Conservation (phyloP, 2,113 vertebrate species). For the Struthio camelus region DNA sequence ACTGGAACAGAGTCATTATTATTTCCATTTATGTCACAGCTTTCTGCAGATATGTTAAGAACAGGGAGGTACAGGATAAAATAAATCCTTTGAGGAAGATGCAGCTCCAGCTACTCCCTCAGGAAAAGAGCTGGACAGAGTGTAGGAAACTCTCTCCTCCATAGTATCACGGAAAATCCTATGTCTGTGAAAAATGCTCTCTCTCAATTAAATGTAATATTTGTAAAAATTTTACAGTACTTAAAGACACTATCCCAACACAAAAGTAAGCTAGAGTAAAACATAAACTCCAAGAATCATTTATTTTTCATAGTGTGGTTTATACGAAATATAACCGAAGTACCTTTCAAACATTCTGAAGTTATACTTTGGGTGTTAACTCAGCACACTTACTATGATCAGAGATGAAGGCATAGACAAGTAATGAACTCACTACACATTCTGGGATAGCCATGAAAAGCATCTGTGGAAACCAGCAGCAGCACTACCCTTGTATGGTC, state of each 20-base stretch:
- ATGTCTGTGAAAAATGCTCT: not conserved
- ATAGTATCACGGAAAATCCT: not conserved
- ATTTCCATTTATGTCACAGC: not conserved
- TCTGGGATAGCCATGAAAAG: not conserved
- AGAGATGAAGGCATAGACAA: not conserved
- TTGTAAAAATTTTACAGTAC: not conserved
- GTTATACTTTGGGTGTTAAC: not conserved
- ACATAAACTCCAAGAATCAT: not conserved
- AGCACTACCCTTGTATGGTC: not conserved
- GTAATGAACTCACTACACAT: not conserved
- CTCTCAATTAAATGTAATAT: not conserved
- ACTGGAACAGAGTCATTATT: not conserved
- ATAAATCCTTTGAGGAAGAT: not conserved
- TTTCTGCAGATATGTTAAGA: conserved; percentile 15
- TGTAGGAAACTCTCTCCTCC: not conserved
- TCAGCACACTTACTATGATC: not conserved
- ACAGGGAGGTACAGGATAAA: not conserved
- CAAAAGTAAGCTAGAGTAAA: not conserved
- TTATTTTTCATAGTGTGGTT: not conserved
- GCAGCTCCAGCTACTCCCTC: not conserved
- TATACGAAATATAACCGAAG: not conserved
- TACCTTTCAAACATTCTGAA: not conserved
- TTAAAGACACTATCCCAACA: not conserved
- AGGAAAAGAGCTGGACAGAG: not conserved
- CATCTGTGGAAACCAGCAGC: not conserved